Evolutionary conservation across 2,797 vertebrate species (phyloP).

Genomic region (Microcaecilia unicolor): DNA sequence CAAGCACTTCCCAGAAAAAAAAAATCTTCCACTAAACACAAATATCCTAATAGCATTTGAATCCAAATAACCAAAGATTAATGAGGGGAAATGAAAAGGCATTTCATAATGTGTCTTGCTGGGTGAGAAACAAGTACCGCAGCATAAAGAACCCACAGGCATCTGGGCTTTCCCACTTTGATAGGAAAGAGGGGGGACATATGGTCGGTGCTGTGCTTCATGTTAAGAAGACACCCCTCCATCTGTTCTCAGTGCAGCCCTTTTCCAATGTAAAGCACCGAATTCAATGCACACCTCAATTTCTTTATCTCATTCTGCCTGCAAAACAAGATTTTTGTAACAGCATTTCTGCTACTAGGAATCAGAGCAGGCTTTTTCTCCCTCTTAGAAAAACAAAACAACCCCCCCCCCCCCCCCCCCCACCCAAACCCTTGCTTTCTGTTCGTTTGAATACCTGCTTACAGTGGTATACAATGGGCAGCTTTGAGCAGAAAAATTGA

Average conservation of each 20-base stretch:
- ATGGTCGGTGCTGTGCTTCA: constrained; percentile 49
- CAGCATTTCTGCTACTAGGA: constrained; percentile 30
- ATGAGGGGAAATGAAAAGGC: constrained; percentile 12
- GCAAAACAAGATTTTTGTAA: constrained; percentile 40
- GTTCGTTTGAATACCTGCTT: constrained; percentile 70
- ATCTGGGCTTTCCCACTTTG: constrained; percentile 72
- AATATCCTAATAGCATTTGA: constrained; percentile 11
- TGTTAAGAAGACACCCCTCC: constrained; percentile 56
- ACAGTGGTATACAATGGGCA: constrained; percentile 73
- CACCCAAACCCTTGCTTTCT: constrained; percentile 38
- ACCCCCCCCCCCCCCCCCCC: too few relatives aligned
- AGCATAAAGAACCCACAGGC: constrained; percentile 53
- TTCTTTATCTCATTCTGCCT: constrained; percentile 50
- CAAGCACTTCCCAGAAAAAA: neutral
- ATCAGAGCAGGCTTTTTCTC: too few relatives aligned
- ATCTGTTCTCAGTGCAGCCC: constrained; percentile 48
- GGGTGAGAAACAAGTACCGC: constrained; percentile 55
- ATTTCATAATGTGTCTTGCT: constrained; percentile 38
- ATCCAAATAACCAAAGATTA: constrained; percentile 18
- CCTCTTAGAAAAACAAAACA: constrained; percentile 31
- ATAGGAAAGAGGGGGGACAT: constrained; percentile 61
- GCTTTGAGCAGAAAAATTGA: constrained; percentile 81
- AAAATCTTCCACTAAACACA: neutral
- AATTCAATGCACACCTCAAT: constrained; percentile 45
- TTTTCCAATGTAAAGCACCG: constrained; percentile 46